Evolutionary conservation across 2,888 invertebrate genomes (phyloP).

Genomic region (Limnephilus rhombicus): DNA sequence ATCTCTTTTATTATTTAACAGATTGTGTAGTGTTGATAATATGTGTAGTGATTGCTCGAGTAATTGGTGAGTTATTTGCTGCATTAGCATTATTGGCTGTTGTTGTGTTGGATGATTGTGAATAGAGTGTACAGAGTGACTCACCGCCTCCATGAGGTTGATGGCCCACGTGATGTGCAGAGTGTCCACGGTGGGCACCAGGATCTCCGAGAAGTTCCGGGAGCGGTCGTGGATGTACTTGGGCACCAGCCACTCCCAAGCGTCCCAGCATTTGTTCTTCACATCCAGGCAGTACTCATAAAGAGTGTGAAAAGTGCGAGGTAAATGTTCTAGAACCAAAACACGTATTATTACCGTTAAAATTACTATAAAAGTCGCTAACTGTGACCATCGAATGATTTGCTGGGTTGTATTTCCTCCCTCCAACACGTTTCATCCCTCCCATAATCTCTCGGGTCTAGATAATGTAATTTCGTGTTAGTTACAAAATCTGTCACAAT

Average conservation of each 20-base stretch:
- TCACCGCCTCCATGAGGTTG: constrained; percentile 85
- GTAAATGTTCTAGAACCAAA: constrained; percentile 81
- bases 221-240: constrained; percentile 84
- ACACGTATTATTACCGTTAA: background rate
- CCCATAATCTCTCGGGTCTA: too few relatives aligned
- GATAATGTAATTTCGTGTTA: too few relatives aligned
- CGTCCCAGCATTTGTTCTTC: constrained; percentile 84
- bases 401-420: background rate
- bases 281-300: constrained; percentile 91
- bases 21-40: too few relatives aligned
- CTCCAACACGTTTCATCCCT: too few relatives aligned
- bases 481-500: too few relatives aligned
- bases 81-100: too few relatives aligned
- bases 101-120: background rate
- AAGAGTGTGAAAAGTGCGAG: constrained; percentile 83
- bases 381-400: background rate
- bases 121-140: constrained; percentile 59
- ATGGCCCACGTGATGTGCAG: constrained; percentile 88
- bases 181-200: constrained; percentile 95
- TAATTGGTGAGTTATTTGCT: too few relatives aligned
- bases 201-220: constrained; percentile 87
- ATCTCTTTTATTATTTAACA: too few relatives aligned
- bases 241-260: constrained; percentile 91
- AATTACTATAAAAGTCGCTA: background rate
- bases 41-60: too few relatives aligned